A percentile compares a stretch with the other conserved stretches of the same genome.
These are phyloP conservation scores for Melanargia galathea DNA, from an alignment of 2,888 invertebrate genomes.

Conservation along the genomic window DNA sequence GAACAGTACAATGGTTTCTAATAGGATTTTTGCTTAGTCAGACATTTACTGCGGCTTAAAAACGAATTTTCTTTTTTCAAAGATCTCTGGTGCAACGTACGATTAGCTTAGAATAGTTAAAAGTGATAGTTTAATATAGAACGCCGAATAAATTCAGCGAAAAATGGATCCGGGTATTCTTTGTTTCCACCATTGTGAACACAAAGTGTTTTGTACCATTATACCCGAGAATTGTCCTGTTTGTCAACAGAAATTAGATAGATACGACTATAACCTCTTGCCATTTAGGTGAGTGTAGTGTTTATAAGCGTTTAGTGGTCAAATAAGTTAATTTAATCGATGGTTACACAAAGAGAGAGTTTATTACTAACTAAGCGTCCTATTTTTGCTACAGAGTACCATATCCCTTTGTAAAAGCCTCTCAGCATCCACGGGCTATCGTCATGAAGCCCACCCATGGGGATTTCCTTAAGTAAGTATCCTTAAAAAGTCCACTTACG, in stretches of 20 bases:
- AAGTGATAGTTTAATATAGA: slow-evolving; percentile 57
- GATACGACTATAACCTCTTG: slow-evolving; percentile 85
- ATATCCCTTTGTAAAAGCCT: slow-evolving; percentile 92
- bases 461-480: slow-evolving; percentile 91
- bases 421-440: slow-evolving; percentile 90
- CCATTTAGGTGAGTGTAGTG: slow-evolving; percentile 85
- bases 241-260: slow-evolving; percentile 83
- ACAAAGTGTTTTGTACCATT: slow-evolving; percentile 90
- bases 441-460: slow-evolving; percentile 94
- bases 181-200: slow-evolving; percentile 94
- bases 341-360: slow-evolving; percentile 42
- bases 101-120: slow-evolving; percentile 32
- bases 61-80: slow-evolving; percentile 47
- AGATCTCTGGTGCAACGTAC: slow-evolving; percentile 42
- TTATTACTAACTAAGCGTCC: slow-evolving; percentile 65
- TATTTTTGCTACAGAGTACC: slow-evolving; percentile 85
- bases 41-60: slow-evolving; percentile 48
- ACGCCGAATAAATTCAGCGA: slow-evolving; percentile 46
- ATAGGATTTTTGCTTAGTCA: slow-evolving; percentile 60
- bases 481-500: slow-evolving; percentile 3
- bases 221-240: slow-evolving; percentile 90
- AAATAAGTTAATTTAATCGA: slow-evolving; percentile 23
- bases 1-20: slow-evolving; percentile 47
- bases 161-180: slow-evolving; percentile 90
- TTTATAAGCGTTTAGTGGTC: neutral